Evolutionary conservation across 2,113 vertebrate genomes (phyloP).

Genomic region (Sigmodon hispidus): DNA sequence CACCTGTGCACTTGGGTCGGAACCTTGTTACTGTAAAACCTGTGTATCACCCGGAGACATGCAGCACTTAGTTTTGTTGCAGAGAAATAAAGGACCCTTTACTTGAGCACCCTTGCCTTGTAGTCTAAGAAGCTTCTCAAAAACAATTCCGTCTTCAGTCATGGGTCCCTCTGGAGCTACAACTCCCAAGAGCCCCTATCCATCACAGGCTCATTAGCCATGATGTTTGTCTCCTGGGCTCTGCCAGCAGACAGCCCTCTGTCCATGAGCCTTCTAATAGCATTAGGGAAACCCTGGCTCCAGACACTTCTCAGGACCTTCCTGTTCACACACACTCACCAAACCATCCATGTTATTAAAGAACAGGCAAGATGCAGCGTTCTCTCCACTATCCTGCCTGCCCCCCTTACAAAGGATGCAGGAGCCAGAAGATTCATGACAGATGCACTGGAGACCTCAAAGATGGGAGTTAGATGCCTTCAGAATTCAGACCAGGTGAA

Average conservation of each 20-base stretch:
- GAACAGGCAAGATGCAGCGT: background rate
- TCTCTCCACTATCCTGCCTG: background rate
- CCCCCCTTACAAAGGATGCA: background rate
- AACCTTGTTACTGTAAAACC: background rate
- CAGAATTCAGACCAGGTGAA: background rate
- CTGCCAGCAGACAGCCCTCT: conserved; percentile 54
- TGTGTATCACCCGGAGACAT: background rate
- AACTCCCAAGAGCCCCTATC: background rate
- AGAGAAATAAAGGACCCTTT: background rate
- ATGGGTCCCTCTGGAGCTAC: conserved; percentile 56
- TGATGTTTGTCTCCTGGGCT: conserved; percentile 58
- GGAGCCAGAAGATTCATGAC: background rate
- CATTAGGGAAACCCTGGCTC: conserved; percentile 66
- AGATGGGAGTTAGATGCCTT: background rate
- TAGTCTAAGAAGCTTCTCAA: background rate
- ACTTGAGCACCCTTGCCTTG: background rate
- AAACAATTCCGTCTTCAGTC: conserved; percentile 21
- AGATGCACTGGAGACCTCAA: background rate
- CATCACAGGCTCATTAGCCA: conserved; percentile 70
- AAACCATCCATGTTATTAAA: background rate
- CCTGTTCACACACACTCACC: background rate
- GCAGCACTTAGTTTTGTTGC: background rate
- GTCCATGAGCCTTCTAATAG: conserved; percentile 53
- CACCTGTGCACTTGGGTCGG: background rate
- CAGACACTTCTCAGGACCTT: conserved; percentile 25